phyloP scores from a whole-genome alignment of 2,888 invertebrate genomes.

The Cryptosula pallasiana region DNA sequence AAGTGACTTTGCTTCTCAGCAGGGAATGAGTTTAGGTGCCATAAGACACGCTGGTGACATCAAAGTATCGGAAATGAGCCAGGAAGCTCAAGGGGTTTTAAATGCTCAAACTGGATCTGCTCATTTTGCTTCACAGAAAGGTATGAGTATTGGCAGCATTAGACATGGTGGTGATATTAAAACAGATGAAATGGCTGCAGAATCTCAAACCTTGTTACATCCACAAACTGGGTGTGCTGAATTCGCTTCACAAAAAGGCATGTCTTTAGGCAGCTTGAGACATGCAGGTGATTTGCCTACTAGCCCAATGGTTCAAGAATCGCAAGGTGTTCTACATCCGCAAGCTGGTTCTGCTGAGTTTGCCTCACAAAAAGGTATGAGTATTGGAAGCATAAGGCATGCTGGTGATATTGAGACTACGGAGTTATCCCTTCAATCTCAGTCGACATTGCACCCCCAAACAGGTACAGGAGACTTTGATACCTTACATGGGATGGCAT shows the following conservation, averaged over 20 bases:
- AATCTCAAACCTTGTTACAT: constrained; percentile 2
- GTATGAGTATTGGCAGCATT: neutral
- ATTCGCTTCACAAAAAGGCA: constrained; percentile 11
- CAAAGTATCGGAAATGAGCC: neutral
- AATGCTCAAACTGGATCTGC: constrained; percentile 6
- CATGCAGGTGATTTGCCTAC: neutral
- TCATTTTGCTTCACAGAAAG: constrained; percentile 13
- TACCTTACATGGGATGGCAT: neutral
- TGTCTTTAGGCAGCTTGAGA: neutral
- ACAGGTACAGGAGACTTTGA: neutral
- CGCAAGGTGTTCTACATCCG: constrained; percentile 3
- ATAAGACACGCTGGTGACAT: neutral
- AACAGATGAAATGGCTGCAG: neutral
- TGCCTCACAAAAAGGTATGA: constrained; percentile 17
- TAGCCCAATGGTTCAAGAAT: neutral
- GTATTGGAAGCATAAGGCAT: neutral
- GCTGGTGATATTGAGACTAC: neutral
- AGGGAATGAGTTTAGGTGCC: neutral
- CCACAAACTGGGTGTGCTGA: constrained; percentile 5
- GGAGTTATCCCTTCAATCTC: neutral
- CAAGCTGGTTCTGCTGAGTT: neutral
- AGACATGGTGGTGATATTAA: neutral
- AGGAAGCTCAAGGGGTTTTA: constrained; percentile 9
- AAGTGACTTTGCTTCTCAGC: neutral
- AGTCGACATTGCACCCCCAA: neutral